Conservation (phyloP, 2,797 vertebrate genomes). For the Forpus xanthops region DNA sequence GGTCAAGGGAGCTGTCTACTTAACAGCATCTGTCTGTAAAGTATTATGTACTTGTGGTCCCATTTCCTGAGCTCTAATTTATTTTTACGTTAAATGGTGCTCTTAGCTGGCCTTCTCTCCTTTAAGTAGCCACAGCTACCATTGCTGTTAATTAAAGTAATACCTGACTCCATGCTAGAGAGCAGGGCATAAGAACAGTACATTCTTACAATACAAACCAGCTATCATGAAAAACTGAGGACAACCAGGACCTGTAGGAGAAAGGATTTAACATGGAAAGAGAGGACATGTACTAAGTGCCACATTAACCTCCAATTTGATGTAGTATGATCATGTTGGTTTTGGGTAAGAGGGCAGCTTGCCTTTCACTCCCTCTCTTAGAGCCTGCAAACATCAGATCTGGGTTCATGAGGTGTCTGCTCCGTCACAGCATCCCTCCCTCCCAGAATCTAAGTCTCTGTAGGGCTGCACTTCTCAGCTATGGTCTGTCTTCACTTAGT, state of each 20-base stretch:
- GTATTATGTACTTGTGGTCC: conserved; percentile 5
- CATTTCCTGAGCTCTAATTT: conserved; percentile 23
- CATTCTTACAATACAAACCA: neutral
- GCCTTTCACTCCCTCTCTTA: neutral
- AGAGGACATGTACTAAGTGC: neutral
- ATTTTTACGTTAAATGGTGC: conserved; percentile 12
- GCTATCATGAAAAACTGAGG: neutral
- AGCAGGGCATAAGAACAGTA: neutral
- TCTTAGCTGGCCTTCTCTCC: neutral
- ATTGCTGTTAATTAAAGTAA: conserved; percentile 1
- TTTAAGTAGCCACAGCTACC: neutral
- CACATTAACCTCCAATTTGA: neutral
- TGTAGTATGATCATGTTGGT: neutral
- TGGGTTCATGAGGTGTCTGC: neutral
- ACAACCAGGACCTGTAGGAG: neutral
- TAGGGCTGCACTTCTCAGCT: neutral
- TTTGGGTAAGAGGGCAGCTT: neutral
- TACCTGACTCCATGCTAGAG: neutral
- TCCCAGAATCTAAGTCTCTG: neutral
- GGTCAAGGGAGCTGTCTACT: conserved; percentile 20
- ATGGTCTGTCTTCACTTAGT: neutral
- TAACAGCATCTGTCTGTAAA: neutral
- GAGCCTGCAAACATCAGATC: neutral
- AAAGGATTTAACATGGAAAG: neutral
- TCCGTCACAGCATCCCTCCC: neutral